Evolutionary conservation across 1,140 invertebrate species (phyloP).

Genomic region (Listronotus oregonensis): DNA sequence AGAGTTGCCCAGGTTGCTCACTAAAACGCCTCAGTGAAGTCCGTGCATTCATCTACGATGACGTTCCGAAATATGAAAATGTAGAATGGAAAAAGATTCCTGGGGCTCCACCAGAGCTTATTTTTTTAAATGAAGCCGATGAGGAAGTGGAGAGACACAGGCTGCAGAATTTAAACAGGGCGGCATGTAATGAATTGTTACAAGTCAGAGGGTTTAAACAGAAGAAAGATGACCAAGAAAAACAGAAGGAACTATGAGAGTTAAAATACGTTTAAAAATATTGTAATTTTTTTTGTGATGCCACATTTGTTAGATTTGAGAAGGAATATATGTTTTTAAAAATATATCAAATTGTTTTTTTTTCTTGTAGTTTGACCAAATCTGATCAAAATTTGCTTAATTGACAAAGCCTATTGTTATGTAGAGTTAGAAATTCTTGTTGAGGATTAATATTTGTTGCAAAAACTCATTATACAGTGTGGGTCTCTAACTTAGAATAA

Average conservation of each 20-base stretch:
- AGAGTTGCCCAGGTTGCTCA: conserved; percentile 79
- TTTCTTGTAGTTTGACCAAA: too few species aligned
- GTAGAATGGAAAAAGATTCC: conserved; percentile 70
- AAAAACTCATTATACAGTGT: too few species aligned
- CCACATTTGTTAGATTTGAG: too few species aligned
- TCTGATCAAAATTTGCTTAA: too few species aligned
- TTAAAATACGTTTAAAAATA: background rate
- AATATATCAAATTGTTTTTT: too few species aligned
- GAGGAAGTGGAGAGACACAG: conserved; percentile 68
- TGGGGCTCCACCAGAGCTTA: conserved; percentile 70
- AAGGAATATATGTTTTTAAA: too few species aligned
- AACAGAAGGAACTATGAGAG: conserved; percentile 7
- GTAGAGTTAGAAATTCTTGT: too few species aligned
- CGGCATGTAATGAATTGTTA: conserved; percentile 73
- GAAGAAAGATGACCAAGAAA: conserved; percentile 13
- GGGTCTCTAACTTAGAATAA: too few species aligned
- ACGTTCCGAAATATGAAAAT: conserved; percentile 71
- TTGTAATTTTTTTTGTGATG: too few species aligned
- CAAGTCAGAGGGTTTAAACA: conserved; percentile 63
- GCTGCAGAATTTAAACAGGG: conserved; percentile 62
- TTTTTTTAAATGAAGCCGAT: conserved; percentile 65
- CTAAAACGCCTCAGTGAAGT: conserved; percentile 75
- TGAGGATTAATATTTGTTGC: too few species aligned
- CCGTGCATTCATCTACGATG: conserved; percentile 75
- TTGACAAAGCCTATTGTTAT: too few species aligned